A percentile compares a stretch with the other conserved stretches of the same genome.
These are phyloP conservation scores for Ceyx erithaca DNA, from an alignment of 2,797 vertebrate species.

Conservation along the genomic window DNA sequence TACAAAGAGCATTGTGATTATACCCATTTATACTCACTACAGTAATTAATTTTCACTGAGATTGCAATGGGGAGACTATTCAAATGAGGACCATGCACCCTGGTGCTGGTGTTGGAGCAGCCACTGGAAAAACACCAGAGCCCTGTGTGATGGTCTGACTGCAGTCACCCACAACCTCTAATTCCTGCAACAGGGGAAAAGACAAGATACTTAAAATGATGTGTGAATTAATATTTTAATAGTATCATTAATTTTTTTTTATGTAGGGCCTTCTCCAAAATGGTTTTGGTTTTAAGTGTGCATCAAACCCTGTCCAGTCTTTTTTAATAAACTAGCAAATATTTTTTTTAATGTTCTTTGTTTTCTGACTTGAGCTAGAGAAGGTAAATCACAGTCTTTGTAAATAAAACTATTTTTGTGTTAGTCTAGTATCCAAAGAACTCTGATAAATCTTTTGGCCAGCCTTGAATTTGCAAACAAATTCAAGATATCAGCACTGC, in stretches of 20 bases:
- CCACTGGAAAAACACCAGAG: neutral
- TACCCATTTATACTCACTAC: neutral
- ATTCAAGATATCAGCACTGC: neutral
- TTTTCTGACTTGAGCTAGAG: neutral
- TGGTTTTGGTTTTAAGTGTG: neutral
- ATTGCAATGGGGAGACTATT: neutral
- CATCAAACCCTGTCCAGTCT: neutral
- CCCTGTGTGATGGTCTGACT: neutral
- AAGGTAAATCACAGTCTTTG: neutral
- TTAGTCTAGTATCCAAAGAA: neutral
- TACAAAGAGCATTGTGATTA: neutral
- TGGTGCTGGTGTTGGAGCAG: neutral
- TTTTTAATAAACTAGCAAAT: neutral
- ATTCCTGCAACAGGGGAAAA: neutral
- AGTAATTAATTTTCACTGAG: neutral
- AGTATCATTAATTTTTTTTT: too few relatives aligned
- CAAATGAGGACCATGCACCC: neutral
- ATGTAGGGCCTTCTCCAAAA: neutral
- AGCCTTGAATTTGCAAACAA: conserved; percentile 22
- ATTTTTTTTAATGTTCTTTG: neutral
- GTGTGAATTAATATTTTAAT: neutral
- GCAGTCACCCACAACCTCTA: neutral
- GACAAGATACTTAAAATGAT: neutral
- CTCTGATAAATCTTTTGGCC: neutral
- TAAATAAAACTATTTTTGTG: neutral